Base-by-base conservation (phyloP, 2,797 vertebrate species). In the Squalus acanthias region DNA sequence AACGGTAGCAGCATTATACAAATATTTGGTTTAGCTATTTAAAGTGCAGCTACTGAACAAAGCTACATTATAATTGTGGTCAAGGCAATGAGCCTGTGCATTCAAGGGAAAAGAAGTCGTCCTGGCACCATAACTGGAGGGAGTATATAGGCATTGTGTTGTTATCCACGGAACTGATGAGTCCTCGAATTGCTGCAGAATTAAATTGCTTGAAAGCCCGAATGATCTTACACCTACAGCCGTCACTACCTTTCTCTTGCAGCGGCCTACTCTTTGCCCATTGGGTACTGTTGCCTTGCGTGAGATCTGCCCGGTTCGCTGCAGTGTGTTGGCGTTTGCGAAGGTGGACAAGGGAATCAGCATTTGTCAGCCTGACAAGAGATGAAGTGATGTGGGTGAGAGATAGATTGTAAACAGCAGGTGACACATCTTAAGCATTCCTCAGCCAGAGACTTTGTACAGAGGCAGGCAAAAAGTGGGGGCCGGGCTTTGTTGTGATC, bases 361-460 rank as follows among this genome's bases (percentile, higher is more conserved):
- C 63, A 69, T 93, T 93, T 69, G n/a, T 93, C 63, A 69, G 63
- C 91, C 65, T 67, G 65, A 67, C 33, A 69, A 24, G 46, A 46
- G 63, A 93, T 93, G 91, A 93, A 67, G n/a, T 69, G 65, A 65
- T 67, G 91, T 93, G 91, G 91, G 91, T 67, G 91, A 93, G 63
- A 93, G 91, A n/a, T 65, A 93, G 63, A 93, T 93, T 67, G 63
- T 69, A 93, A 92, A 93, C 91, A 93, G 63, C n/a, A 12, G 91
- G 91, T 67, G 63, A 93, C n/a, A 93, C 24, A 67, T 69, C 91
- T 67, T 24, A 39, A 93, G 7, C 63, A 93, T 10, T 93, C n/a
- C 63, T 93, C 63, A 93, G 91, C 63, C 63, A 46, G n/a, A 7
- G 20, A 46, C 63, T 93, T 65, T 93, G 20, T 46, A 8, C 82